These are phyloP conservation scores for Leuciscus waleckii DNA, from an alignment of 2,797 vertebrate genomes.

Conservation along the genomic window DNA sequence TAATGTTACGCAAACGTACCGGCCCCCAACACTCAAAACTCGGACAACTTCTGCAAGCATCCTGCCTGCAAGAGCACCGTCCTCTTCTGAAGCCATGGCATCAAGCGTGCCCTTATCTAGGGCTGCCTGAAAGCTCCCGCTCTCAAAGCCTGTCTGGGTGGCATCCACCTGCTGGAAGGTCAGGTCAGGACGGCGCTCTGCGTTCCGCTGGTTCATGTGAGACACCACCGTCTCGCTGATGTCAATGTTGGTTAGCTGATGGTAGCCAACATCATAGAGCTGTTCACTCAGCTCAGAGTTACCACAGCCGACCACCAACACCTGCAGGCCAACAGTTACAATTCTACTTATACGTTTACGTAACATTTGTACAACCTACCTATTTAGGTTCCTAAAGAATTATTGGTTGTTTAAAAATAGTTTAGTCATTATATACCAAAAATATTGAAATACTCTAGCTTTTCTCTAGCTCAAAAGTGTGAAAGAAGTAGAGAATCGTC, in stretches of 20 bases:
- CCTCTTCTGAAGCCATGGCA: slow-evolving; percentile 86
- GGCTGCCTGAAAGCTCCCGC: slow-evolving; percentile 85
- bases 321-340: slow-evolving; percentile 71
- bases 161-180: slow-evolving; percentile 89
- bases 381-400: not conserved
- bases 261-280: slow-evolving; percentile 91
- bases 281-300: slow-evolving; percentile 97
- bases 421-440: not conserved
- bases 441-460: not conserved
- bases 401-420: not conserved
- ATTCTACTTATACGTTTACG: not conserved
- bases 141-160: slow-evolving; percentile 87
- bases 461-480: not conserved
- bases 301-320: slow-evolving; percentile 94
- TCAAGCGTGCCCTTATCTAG: slow-evolving; percentile 97
- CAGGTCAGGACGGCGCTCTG: slow-evolving; percentile 79
- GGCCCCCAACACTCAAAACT: slow-evolving; percentile 87
- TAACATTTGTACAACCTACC: not conserved
- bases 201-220: slow-evolving; percentile 90
- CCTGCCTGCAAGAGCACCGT: slow-evolving; percentile 80
- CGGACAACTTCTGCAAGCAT: slow-evolving; percentile 91
- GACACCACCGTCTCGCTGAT: slow-evolving; percentile 88
- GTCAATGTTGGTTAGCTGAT: slow-evolving; percentile 90
- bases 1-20: slow-evolving; percentile 93
- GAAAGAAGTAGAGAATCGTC: not conserved